A percentile compares a stretch with the other conserved stretches of the same genome.
Conservation (phyloP, 1,140 invertebrate species). For the Zaprionus ghesquierei region DNA sequence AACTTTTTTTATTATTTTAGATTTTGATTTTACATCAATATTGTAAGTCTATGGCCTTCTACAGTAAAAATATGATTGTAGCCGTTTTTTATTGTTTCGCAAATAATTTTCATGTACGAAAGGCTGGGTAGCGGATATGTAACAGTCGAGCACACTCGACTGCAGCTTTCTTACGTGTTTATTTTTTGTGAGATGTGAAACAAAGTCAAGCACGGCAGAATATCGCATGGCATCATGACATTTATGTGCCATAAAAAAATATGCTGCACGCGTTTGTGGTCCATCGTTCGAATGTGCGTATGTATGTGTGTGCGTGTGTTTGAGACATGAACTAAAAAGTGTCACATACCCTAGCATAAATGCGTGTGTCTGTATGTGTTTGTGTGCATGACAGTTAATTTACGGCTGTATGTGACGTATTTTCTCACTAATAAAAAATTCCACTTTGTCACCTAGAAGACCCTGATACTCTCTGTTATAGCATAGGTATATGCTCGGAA, state of each 20-base stretch:
- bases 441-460: conserved; percentile 7
- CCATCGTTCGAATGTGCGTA: conserved; percentile 20
- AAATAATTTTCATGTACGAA: too few species aligned
- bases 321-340: conserved; percentile 55
- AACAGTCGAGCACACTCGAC: too few species aligned
- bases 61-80: too few species aligned
- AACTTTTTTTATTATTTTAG: too few species aligned
- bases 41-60: too few species aligned
- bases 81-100: too few species aligned
- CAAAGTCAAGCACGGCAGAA: conserved; percentile 26
- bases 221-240: conserved; percentile 72
- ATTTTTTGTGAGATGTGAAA: neutral
- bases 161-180: too few species aligned
- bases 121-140: too few species aligned
- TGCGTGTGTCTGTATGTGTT: neutral
- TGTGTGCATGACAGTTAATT: neutral
- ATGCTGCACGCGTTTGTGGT: conserved; percentile 69
- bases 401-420: conserved; percentile 16
- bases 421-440: conserved; percentile 34
- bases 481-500: conserved; percentile 3
- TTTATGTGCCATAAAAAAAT: conserved; percentile 78
- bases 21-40: too few species aligned
- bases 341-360: neutral
- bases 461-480: conserved; percentile 2
- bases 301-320: neutral